Percentiles rank a stretch among this genome's conserved stretches.
Evolutionary conservation across 2,797 vertebrate species (phyloP).

Genomic region (Sebastes minor): DNA sequence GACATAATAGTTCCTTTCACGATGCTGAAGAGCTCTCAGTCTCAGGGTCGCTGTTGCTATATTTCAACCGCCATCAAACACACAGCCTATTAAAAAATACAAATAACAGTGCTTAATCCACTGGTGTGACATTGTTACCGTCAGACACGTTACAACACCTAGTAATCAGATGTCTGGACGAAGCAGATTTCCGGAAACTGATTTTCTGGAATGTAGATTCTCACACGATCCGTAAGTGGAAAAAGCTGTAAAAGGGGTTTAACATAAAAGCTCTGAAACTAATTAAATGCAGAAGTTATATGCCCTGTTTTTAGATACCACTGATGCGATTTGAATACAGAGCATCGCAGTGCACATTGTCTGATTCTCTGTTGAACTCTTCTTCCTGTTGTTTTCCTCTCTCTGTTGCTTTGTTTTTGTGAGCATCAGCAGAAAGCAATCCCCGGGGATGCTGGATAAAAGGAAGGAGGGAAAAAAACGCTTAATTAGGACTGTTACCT

Average conservation of each 20-base stretch:
- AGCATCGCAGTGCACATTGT: constrained; percentile 4
- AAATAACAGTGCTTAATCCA: neutral
- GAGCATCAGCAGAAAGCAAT: constrained; percentile 58
- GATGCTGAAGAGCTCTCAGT: neutral
- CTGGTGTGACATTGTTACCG: neutral
- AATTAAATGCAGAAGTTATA: constrained; percentile 9
- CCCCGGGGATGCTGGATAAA: constrained; percentile 48
- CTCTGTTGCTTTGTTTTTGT: constrained; percentile 55
- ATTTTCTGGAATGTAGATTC: constrained; percentile 38
- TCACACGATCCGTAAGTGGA: neutral
- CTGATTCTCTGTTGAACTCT: constrained; percentile 36
- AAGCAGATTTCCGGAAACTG: constrained; percentile 9
- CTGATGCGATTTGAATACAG: constrained; percentile 22
- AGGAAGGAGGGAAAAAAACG: constrained; percentile 19
- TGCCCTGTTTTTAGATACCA: neutral
- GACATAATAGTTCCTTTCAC: neutral
- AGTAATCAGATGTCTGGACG: constrained; percentile 27
- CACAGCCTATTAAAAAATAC: neutral
- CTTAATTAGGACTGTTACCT: constrained; percentile 69
- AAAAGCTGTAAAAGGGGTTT: neutral
- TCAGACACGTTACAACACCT: constrained; percentile 16
- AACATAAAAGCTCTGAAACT: constrained; percentile 27
- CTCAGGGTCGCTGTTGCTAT: neutral
- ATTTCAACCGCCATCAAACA: neutral
- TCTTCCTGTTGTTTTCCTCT: constrained; percentile 56